These are phyloP conservation scores for Hydrozoanthus tunicans DNA, from an alignment of 64 coral and sea anemone genomes.

Conservation along the genomic window DNA sequence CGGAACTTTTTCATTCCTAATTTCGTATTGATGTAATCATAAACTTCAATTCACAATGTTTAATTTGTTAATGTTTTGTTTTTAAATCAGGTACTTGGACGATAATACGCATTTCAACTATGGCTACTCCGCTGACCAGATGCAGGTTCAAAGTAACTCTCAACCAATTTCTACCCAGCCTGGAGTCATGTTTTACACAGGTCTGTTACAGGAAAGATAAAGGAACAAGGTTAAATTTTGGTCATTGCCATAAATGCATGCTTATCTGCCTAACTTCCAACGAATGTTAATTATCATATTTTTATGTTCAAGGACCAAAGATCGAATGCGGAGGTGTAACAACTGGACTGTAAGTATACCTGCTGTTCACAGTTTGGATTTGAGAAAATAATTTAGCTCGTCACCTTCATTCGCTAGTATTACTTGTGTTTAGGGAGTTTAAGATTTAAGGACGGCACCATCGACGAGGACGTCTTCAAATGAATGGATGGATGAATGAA, in stretches of 20 bases:
- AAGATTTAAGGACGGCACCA: no score
- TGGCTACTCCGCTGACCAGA: slow-evolving; percentile 35
- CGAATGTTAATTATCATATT: no score
- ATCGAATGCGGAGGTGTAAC: slow-evolving; percentile 16
- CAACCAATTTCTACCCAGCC: slow-evolving; percentile 33
- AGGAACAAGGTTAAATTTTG: background rate
- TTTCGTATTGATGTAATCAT: no score
- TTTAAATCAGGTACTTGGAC: slow-evolving; percentile 28
- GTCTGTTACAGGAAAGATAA: background rate
- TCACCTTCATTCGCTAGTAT: no score
- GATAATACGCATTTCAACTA: slow-evolving; percentile 22
- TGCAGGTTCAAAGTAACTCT: background rate
- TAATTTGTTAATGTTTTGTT: background rate
- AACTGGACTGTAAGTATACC: slow-evolving; percentile 31
- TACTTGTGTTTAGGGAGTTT: no score
- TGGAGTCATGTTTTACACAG: slow-evolving; percentile 49
- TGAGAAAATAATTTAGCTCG: no score
- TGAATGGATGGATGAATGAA: no score
- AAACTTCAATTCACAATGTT: no score
- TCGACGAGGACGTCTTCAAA: no score
- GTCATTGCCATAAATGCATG: background rate
- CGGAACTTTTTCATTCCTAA: no score
- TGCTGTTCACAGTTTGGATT: no score
- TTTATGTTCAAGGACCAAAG: background rate
- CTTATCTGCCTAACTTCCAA: background rate